Evolutionary conservation across 2,888 invertebrate genomes (phyloP), one percentile per base, ranked within the genome.

Genomic region (Habrosyne pyritoides): DNA sequence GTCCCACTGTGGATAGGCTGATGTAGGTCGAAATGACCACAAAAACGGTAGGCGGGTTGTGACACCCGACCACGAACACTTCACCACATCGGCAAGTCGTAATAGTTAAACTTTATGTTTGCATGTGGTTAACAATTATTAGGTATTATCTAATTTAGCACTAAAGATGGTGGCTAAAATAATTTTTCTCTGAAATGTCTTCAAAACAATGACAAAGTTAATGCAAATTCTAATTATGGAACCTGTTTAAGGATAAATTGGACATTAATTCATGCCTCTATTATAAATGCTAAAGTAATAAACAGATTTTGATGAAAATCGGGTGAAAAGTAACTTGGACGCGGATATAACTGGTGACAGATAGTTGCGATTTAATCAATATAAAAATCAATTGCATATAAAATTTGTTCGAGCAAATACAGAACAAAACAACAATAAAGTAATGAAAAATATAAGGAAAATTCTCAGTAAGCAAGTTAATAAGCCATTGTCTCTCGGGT

Each of bases 1-100:
- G 53, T 53, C 52, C 51, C 53, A 57, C 47, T 49, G 57, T 58
- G 53, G 42, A 53, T 52, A 50, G 28, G 26, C 14, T 21, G 47
- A 62, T 57, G 57, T 63, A 50, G 57, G 63, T 60, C 60, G 57
- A 50, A 42, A 18, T 46, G 53, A 66, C 63, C 66, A 58, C 63
- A 66, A 61, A 56, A 61, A 52, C 57, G 33, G 58, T 55, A 26
- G 52, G 46, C 21, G 3, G 21, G 50, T 66, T 62, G 53, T 60
- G 53, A 60, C 56, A 66, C 42, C n/a, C 14, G 21, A 42, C 49
- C 49, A 51, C 49, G 48, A 55, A 56, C 42, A 33, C 33, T n/a
- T n/a, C n/a, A 33, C 33, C 18, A 42, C 42, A 2, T 18, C 18
- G 42, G n/a, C 2, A 14, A n/a, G 33, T 42, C 36, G 18, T 42